Conservation (phyloP, 2,113 vertebrate genomes). For the Oreamnos americanus region DNA sequence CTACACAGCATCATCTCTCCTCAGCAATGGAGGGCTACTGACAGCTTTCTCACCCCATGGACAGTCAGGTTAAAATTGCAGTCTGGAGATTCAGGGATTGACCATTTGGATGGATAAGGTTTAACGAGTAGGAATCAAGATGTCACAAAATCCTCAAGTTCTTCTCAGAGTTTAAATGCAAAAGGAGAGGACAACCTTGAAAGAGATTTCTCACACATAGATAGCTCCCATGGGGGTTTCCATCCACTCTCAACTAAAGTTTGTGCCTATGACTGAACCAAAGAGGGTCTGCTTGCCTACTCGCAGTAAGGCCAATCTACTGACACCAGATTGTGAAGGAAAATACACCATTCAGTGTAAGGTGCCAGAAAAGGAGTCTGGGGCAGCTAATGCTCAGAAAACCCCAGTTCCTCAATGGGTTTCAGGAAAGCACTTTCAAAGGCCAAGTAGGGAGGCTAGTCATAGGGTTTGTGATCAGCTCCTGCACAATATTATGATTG, state of each 20-base stretch:
- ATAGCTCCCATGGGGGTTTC: background rate
- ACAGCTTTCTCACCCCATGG: background rate
- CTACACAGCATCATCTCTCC: fast-evolving
- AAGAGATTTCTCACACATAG: background rate
- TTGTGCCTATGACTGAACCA: background rate
- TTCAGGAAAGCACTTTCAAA: background rate
- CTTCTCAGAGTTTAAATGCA: background rate
- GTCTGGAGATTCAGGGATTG: background rate
- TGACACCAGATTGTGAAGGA: background rate
- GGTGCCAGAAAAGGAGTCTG: background rate
- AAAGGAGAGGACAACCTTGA: background rate
- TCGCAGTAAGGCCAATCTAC: background rate
- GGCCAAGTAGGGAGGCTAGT: background rate
- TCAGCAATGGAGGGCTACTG: background rate
- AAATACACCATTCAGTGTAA: background rate
- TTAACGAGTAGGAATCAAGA: background rate
- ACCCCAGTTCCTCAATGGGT: background rate
- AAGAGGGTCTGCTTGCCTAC: background rate
- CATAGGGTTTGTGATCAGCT: background rate
- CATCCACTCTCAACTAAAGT: background rate
- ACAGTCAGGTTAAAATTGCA: background rate
- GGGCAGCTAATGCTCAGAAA: background rate
- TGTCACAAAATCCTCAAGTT: background rate
- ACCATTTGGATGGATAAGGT: background rate
- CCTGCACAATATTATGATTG: background rate